phyloP scores from a whole-genome alignment of 2,888 invertebrate genomes.

The Carcina quercana region DNA sequence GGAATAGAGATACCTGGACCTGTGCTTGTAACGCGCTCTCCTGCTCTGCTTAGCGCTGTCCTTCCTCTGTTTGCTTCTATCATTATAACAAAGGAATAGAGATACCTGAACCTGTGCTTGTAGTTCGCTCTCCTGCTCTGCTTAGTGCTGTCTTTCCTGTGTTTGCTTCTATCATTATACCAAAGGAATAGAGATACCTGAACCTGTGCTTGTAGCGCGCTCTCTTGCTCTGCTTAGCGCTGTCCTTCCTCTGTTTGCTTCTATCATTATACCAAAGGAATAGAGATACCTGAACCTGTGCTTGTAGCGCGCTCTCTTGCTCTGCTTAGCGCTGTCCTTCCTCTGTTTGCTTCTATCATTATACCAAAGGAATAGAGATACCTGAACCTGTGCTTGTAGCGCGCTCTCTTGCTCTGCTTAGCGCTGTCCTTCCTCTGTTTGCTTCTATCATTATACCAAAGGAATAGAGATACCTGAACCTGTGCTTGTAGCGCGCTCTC shows the following conservation, averaged over 20 bases:
- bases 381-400: conserved; percentile 86
- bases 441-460: no score
- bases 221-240: conserved; percentile 94
- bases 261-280: no score
- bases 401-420: conserved; percentile 95
- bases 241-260: conserved; percentile 96
- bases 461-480: no score
- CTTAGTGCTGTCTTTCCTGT: conserved; percentile 96
- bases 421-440: conserved; percentile 96
- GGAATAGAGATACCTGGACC: no score
- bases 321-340: conserved; percentile 96
- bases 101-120: conserved; percentile 86
- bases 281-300: conserved; percentile 85
- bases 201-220: conserved; percentile 88
- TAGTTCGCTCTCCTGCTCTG: conserved; percentile 90
- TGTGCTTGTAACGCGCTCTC: conserved; percentile 90
- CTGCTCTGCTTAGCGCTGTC: conserved; percentile 94
- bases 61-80: conserved; percentile 96
- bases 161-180: conserved; percentile 96
- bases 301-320: conserved; percentile 88
- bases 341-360: conserved; percentile 96
- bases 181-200: no score
- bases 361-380: no score
- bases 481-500: conserved; percentile 90
- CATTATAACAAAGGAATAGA: no score